These are phyloP conservation scores for Willowsia nigromaculata DNA, from an alignment of 2,888 invertebrate genomes.

Conservation along the genomic window DNA sequence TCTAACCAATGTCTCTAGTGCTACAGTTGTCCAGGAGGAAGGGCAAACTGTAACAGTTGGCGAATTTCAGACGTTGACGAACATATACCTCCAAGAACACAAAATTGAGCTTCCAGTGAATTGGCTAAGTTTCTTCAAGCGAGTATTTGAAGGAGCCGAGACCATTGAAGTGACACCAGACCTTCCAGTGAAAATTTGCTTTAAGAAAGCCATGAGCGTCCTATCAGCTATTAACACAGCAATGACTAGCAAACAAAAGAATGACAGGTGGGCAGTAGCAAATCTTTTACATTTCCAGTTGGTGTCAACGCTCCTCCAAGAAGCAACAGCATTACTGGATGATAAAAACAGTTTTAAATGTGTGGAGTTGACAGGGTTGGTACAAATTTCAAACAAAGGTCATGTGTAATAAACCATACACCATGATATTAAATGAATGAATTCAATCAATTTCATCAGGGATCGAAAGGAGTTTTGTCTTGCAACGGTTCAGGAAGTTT, in stretches of 20 bases:
- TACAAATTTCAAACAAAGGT: neutral
- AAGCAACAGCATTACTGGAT: conserved; percentile 48
- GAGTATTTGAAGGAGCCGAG: conserved; percentile 49
- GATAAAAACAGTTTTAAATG: conserved; percentile 54
- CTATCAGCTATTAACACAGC: neutral
- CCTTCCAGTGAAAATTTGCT: neutral
- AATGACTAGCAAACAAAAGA: conserved; percentile 26
- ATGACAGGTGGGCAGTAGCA: conserved; percentile 34
- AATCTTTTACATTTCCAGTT: conserved; percentile 54
- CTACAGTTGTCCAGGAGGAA: conserved; percentile 35
- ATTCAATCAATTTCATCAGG: neutral
- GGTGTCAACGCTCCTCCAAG: conserved; percentile 40
- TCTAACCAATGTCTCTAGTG: neutral
- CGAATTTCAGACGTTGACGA: conserved; percentile 38
- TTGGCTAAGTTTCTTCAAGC: conserved; percentile 55
- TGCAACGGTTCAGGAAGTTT: conserved; percentile 14
- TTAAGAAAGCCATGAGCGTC: conserved; percentile 36
- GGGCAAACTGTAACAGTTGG: neutral
- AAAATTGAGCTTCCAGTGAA: conserved; percentile 39
- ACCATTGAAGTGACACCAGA: conserved; percentile 28
- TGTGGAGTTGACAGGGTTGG: conserved; percentile 43
- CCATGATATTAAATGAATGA: neutral
- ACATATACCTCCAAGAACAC: neutral
- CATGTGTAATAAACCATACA: too few relatives aligned
- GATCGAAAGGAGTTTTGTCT: conserved; percentile 43